Base-by-base conservation (phyloP, 2,113 vertebrate genomes). In the Calidris pygmaea region DNA sequence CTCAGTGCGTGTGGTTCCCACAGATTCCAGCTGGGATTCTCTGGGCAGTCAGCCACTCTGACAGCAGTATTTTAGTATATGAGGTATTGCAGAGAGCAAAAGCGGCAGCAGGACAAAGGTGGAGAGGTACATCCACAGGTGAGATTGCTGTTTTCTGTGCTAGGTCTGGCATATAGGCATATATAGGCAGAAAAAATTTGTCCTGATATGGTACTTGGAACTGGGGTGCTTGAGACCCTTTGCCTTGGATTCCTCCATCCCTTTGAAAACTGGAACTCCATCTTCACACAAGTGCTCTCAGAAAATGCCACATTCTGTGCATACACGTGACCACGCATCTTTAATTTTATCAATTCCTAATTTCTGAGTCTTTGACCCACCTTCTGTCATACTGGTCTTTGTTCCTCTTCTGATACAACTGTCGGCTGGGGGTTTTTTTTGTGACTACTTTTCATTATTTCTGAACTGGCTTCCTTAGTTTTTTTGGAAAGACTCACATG, bases 391-490 rank as follows among this genome's bases (percentile, higher is more conserved):
- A 29, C 15, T 48, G 7, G 16, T 74, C 43, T 80, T 76, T 75
- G 34, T 70, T 90, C 23, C 10, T 23, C 7, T 77, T 76, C 37
- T 84, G 30, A 45, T 87, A 56, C 7, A 67, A 27, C 50, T 74
- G 12, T 84, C 21, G 50, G 1, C 6, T 2, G 5, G 29, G 29
- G 5, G 0, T 17, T 15, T 27, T 37, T 41, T 45, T 30, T 32
- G 11, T 85, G 35, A 56, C 21, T 77, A 2, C 29, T 79, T 73
- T 77, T 94, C 16, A 5, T 91, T 86, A 35, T 78, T 96, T 88
- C 21, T 83, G 50, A 89, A 65, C 47, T 68, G 66, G 9, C 14
- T 94, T 47, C 24, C 47, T 58, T 81, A 62, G 35, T 63, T 76
- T 63, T 93, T 32, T 9, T 9, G 56, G 43, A 23, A 73, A 66